Evolutionary conservation across 2,888 invertebrate species (phyloP).

Genomic region (Acleris literana): DNA sequence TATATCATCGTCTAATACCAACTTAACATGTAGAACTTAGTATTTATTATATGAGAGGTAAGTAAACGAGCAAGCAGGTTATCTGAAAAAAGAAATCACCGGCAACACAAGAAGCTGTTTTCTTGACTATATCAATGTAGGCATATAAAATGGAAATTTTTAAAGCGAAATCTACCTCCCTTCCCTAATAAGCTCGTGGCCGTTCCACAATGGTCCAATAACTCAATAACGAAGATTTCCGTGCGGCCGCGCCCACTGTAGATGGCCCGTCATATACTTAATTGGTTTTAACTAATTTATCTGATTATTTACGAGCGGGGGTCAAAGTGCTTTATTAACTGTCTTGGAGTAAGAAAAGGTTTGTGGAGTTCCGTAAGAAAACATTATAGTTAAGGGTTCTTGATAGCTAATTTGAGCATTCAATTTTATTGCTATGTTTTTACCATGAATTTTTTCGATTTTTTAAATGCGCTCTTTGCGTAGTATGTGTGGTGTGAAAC

Average conservation of each 20-base stretch:
- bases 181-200: slow-evolving; percentile 19
- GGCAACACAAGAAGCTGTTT: too few relatives aligned
- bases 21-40: too few relatives aligned
- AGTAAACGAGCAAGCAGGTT: too few relatives aligned
- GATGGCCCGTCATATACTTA: slow-evolving; percentile 40
- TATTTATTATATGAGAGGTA: too few relatives aligned
- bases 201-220: slow-evolving; percentile 39
- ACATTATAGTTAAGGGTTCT: background rate
- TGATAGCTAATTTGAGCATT: background rate
- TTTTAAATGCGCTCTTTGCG: too few relatives aligned
- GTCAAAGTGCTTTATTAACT: slow-evolving; percentile 34
- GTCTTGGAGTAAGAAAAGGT: slow-evolving; percentile 18
- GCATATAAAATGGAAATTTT: background rate
- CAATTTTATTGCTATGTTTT: too few relatives aligned
- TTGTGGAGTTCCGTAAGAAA: slow-evolving; percentile 15
- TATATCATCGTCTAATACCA: too few relatives aligned
- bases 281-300: slow-evolving; percentile 45
- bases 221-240: slow-evolving; percentile 41
- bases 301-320: slow-evolving; percentile 41
- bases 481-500: too few relatives aligned
- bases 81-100: too few relatives aligned
- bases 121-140: too few relatives aligned
- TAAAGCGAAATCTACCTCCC: slow-evolving; percentile 11
- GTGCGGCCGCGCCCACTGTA: slow-evolving; percentile 33
- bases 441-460: too few relatives aligned